Base-by-base conservation (phyloP, 2,797 vertebrate species). In the Craterocephalus amniculus region DNA sequence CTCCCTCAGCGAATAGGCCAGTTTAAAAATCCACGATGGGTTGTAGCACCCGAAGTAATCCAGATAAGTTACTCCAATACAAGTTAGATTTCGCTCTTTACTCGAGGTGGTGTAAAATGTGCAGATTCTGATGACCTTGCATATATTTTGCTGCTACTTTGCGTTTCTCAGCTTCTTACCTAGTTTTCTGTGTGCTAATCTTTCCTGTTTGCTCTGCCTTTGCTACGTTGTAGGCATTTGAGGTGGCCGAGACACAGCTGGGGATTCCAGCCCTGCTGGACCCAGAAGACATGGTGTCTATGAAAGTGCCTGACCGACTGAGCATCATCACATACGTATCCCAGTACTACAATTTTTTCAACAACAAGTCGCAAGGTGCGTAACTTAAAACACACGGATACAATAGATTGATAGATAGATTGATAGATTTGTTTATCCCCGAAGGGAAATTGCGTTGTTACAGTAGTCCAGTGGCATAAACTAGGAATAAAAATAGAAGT, bases 311-410 rank as follows among this genome's bases (percentile, higher is more conserved):
- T 0, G 98, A 99, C 88, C 95, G 98, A 58, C 96, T 99, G 58
- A 99, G 98, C 89, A 89, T 99, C 87, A 99, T 99, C 93, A 99
- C 98, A 58, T 99, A 99, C 0, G 97, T 99, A 72, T 99, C 98
- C 0, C 98, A 99, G 91, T 98, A 98, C 90, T 98, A 99, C 90
- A 97, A 98, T 93, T 95, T 95, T 92, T 99, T 99, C 83, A 95
- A 94, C 81, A 94, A 94, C 86, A 95, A 94, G 80, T 91, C 92
- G 51, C 90, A 94, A 45, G 92, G 94, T 95, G 36, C 18, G 84
- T 27, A 0, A 55, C n/a, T n/a, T n/a, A n/a, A n/a, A n/a, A n/a
- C n/a, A n/a, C n/a, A n/a, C n/a, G n/a, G n/a, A n/a, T n/a, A n/a
- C n/a, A n/a, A n/a, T n/a, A n/a, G n/a, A n/a, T n/a, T n/a, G n/a